phyloP scores from a whole-genome alignment of 2,797 vertebrate species.

The Gastrophryne carolinensis region DNA sequence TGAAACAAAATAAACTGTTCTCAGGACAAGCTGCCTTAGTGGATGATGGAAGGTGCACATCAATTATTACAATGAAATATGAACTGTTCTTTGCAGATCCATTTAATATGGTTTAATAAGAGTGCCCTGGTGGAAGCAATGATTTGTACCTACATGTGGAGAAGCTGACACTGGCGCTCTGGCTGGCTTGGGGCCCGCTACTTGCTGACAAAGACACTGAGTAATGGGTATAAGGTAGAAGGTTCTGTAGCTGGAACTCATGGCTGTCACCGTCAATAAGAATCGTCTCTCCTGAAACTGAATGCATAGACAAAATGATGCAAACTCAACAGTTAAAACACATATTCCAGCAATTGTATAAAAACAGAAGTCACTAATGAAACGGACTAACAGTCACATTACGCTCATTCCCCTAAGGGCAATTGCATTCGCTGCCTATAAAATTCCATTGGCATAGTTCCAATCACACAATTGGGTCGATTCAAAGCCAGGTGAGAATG shows the following conservation, averaged over 20 bases:
- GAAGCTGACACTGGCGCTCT: constrained; percentile 85
- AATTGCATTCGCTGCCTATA: too few relatives aligned
- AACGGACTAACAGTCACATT: too few relatives aligned
- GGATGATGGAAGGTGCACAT: not conserved
- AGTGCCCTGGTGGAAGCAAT: not conserved
- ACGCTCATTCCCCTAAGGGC: too few relatives aligned
- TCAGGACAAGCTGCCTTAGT: not conserved
- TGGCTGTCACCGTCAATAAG: constrained; percentile 86
- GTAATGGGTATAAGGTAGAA: constrained; percentile 89
- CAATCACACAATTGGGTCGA: too few relatives aligned
- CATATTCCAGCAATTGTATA: not conserved
- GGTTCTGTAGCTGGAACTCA: constrained; percentile 83
- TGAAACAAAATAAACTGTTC: too few relatives aligned
- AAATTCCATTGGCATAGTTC: too few relatives aligned
- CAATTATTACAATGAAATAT: not conserved
- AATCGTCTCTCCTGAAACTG: constrained; percentile 90
- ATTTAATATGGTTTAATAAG: not conserved
- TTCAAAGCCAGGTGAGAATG: too few relatives aligned
- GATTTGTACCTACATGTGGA: constrained; percentile 83
- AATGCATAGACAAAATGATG: constrained; percentile 38
- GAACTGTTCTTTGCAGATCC: not conserved
- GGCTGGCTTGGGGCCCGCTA: constrained; percentile 86
- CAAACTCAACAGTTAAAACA: too few relatives aligned
- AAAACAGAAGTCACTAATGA: too few relatives aligned
- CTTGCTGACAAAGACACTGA: constrained; percentile 85